These are phyloP conservation scores for Megamerina dolium DNA, from an alignment of 2,888 invertebrate genomes.

Conservation along the genomic window DNA sequence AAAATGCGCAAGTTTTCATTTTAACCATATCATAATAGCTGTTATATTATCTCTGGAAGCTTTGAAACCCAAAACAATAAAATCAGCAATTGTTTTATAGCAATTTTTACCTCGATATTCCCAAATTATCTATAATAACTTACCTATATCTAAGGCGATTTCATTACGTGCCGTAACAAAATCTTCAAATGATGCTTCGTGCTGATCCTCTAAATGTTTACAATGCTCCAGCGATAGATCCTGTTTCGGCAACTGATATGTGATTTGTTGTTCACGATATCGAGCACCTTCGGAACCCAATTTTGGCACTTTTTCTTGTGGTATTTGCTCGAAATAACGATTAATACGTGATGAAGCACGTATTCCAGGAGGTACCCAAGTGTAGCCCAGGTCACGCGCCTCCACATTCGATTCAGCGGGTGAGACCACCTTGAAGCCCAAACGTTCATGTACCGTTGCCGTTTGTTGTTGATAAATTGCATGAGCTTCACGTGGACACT, in stretches of 20 bases:
- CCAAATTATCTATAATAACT: constrained; percentile 19
- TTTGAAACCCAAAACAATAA: no score
- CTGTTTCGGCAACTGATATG: constrained; percentile 88
- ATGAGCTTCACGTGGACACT: constrained; percentile 84
- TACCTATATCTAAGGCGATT: constrained; percentile 90
- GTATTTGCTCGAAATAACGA: constrained; percentile 86
- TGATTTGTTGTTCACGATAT: constrained; percentile 73
- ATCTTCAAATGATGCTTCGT: constrained; percentile 81
- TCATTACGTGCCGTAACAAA: constrained; percentile 92
- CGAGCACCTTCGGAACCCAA: constrained; percentile 74
- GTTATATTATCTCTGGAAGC: no score
- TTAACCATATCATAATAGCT: no score
- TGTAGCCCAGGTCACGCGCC: constrained; percentile 62
- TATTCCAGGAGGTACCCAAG: constrained; percentile 58
- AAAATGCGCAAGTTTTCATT: no score
- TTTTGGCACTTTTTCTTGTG: constrained; percentile 70
- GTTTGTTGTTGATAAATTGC: constrained; percentile 85
- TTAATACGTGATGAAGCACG: constrained; percentile 53
- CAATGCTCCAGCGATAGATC: constrained; percentile 88
- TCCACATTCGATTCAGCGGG: constrained; percentile 55
- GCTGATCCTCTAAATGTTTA: constrained; percentile 71
- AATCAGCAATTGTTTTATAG: no score
- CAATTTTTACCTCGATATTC: no score
- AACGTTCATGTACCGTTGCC: constrained; percentile 68
- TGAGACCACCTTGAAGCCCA: constrained; percentile 57